phyloP scores from a whole-genome alignment of 2,113 vertebrate species.

The Heliornis fulica region DNA sequence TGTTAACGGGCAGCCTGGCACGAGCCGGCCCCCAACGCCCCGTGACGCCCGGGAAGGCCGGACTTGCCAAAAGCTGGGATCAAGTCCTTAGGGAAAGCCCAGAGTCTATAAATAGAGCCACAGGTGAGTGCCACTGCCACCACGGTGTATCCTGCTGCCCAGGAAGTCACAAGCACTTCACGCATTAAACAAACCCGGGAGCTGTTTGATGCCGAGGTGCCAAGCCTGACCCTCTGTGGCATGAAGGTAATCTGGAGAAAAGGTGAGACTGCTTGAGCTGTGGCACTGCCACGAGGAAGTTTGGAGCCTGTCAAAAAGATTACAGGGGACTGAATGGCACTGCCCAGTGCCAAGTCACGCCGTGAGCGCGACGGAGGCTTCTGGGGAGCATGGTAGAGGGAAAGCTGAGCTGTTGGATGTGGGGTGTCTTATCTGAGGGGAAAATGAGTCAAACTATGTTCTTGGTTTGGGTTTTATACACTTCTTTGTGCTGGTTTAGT shows the following conservation, averaged over 20 bases:
- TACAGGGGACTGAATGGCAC: neutral
- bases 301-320: neutral
- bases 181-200: neutral
- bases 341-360: neutral
- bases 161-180: neutral
- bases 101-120: neutral
- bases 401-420: neutral
- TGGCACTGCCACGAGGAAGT: neutral
- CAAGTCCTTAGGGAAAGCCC: conserved; percentile 31
- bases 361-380: fast-evolving
- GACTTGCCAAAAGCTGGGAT: conserved; percentile 25
- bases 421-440: neutral
- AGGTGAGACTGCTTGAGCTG: neutral
- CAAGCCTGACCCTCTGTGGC: neutral
- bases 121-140: neutral
- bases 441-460: neutral
- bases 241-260: neutral
- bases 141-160: neutral
- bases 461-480: neutral
- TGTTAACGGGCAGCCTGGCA: neutral
- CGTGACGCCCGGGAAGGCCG: neutral
- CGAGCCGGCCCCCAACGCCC: neutral
- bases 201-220: neutral
- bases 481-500: neutral
- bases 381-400: fast-evolving